phyloP scores from a whole-genome alignment of 2,113 vertebrate genomes.

The Gopherus flavomarginatus region DNA sequence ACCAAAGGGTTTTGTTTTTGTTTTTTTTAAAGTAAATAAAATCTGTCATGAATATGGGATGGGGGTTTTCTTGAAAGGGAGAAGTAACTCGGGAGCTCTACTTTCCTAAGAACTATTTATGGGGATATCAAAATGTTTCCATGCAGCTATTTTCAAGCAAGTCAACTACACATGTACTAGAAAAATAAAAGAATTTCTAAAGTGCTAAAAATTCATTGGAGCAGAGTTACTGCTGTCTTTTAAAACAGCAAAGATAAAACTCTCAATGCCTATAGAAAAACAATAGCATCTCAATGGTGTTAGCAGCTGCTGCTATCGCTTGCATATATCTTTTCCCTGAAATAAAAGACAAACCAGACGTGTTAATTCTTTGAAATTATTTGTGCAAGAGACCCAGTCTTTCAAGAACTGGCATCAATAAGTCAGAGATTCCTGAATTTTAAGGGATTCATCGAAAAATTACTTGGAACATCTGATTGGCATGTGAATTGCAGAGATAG shows the following conservation, averaged over 20 bases:
- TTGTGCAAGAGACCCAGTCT: background rate
- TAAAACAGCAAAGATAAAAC: background rate
- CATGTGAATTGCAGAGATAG: background rate
- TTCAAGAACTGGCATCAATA: background rate
- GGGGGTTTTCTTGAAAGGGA: background rate
- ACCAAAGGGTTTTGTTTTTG: background rate
- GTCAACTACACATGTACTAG: background rate
- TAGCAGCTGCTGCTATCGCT: background rate
- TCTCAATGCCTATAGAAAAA: background rate
- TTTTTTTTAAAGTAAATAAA: background rate
- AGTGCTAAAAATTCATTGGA: background rate
- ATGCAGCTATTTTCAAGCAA: background rate
- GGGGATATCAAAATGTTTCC: background rate
- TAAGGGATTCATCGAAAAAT: background rate
- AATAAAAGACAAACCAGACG: background rate
- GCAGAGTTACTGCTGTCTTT: background rate
- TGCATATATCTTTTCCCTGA: background rate
- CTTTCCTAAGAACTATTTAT: background rate
- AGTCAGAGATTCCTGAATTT: background rate
- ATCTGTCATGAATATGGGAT: background rate
- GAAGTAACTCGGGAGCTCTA: accelerated
- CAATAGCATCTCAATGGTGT: background rate
- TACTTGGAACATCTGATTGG: background rate
- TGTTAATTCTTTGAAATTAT: accelerated
- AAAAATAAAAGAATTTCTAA: background rate